These are phyloP conservation scores for Epinotia ramella DNA, from an alignment of 2,888 invertebrate species.

Conservation along the genomic window DNA sequence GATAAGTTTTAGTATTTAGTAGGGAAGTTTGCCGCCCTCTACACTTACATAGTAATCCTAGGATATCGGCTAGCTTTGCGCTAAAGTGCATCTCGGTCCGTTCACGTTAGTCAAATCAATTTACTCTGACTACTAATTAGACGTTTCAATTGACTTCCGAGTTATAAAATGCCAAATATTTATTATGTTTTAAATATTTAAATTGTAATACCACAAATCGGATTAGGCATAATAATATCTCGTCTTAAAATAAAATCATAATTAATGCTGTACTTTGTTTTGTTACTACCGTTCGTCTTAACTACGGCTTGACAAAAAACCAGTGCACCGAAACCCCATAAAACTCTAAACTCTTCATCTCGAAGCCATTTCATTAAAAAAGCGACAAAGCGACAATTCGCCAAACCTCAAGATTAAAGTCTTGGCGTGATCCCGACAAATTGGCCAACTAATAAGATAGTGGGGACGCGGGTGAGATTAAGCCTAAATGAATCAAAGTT, in stretches of 20 bases:
- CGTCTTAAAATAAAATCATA: no score
- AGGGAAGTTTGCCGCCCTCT: conserved; percentile 35
- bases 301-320: background rate
- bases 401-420: conserved; percentile 73
- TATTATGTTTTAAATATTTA: no score
- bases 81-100: conserved; percentile 37
- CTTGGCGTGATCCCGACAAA: conserved; percentile 74
- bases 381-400: conserved; percentile 54
- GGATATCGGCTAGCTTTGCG: conserved; percentile 29
- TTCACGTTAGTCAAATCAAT: conserved; percentile 24
- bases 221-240: no score
- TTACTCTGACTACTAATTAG: conserved; percentile 9
- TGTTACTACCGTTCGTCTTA: no score
- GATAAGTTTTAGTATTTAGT: conserved; percentile 44
- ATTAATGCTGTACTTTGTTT: no score
- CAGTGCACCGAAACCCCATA: background rate
- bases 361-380: conserved; percentile 37
- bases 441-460: conserved; percentile 80
- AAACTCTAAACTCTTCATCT: conserved; percentile 19
- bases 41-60: conserved; percentile 37
- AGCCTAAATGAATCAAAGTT: conserved; percentile 76
- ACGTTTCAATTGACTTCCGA: background rate
- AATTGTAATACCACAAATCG: no score
- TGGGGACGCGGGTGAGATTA: conserved; percentile 71
- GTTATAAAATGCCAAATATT: no score